Conservation (phyloP, 1,140 invertebrate species). For the Ectropis grisescens region DNA sequence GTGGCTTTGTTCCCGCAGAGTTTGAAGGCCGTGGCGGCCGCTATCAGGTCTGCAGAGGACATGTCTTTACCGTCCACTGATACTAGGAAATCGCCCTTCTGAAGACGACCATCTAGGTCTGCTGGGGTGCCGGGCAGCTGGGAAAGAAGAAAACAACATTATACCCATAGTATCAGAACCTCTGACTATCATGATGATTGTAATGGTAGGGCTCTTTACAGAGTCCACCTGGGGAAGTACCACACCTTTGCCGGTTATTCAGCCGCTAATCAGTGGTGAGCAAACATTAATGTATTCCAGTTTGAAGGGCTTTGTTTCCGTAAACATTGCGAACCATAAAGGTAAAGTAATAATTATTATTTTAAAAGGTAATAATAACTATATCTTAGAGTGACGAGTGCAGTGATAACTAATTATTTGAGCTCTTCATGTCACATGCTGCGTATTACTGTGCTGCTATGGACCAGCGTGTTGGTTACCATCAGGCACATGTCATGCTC, state of each 20-base stretch:
- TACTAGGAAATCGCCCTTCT: constrained; percentile 93
- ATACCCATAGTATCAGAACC: neutral
- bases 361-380: too few species aligned
- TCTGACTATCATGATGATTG: neutral
- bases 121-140: constrained; percentile 92
- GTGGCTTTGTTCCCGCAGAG: constrained; percentile 81
- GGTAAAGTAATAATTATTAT: too few species aligned
- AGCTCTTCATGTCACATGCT: neutral
- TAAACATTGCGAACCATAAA: neutral
- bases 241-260: too few species aligned
- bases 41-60: constrained; percentile 83
- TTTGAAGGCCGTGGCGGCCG: constrained; percentile 91
- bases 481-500: too few species aligned
- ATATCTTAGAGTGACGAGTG: neutral
- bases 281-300: too few species aligned
- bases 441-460: too few species aligned
- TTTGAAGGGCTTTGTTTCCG: too few species aligned
- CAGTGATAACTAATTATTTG: neutral
- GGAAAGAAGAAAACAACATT: constrained; percentile 2
- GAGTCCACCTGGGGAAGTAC: too few species aligned
- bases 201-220: too few species aligned
- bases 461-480: too few species aligned
- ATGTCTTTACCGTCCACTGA: constrained; percentile 92
- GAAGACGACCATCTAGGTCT: constrained; percentile 91
- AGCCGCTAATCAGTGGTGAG: too few species aligned